phyloP scores from a whole-genome alignment of 2,888 invertebrate genomes.

The Cremastobaeus sp. region DNA sequence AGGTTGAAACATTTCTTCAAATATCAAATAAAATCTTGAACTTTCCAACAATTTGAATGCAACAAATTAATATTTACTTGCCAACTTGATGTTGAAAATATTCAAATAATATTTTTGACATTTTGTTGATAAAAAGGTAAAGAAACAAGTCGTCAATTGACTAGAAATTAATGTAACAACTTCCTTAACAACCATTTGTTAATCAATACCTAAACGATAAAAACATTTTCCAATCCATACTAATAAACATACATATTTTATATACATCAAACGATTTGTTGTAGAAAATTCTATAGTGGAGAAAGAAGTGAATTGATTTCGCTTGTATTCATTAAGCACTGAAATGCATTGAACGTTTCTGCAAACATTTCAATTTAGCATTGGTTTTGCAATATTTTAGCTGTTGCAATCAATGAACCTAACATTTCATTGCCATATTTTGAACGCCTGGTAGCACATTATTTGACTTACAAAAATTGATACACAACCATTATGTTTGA shows the following conservation, averaged over 20 bases:
- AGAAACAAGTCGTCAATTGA: background rate
- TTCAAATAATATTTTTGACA: too few species aligned
- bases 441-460: too few species aligned
- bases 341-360: background rate
- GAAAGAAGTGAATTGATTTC: slow-evolving; percentile 41
- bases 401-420: too few species aligned
- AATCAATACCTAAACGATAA: slow-evolving; percentile 19
- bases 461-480: too few species aligned
- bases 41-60: background rate
- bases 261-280: slow-evolving; percentile 28
- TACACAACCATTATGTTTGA: too few species aligned
- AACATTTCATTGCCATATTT: too few species aligned
- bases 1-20: slow-evolving; percentile 22
- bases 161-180: slow-evolving; percentile 11
- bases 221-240: slow-evolving; percentile 16
- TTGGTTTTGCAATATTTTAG: too few species aligned
- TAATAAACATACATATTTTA: slow-evolving; percentile 38
- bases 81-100: too few species aligned
- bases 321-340: background rate
- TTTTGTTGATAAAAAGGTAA: too few species aligned
- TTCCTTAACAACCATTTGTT: slow-evolving; percentile 19
- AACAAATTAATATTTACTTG: too few species aligned
- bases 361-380: background rate
- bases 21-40: background rate
- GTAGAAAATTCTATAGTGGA: slow-evolving; percentile 24